phyloP scores from a whole-genome alignment of 92 coral and sea anemone genomes.

The Plumapathes pennacea region DNA sequence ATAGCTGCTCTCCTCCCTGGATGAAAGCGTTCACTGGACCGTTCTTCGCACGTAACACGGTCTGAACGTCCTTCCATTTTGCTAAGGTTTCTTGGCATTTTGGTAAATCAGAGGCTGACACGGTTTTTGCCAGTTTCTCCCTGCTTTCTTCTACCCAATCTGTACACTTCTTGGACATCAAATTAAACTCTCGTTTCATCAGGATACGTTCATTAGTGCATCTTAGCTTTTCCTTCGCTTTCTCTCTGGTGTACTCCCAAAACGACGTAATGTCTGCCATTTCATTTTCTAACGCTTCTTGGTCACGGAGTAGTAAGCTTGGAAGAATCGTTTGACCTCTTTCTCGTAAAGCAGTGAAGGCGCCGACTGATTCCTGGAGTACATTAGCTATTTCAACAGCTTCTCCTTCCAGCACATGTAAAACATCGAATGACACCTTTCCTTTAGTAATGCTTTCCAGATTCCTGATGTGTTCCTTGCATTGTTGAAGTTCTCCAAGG shows the following conservation, averaged over 20 bases:
- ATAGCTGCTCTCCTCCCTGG: conserved; percentile 19
- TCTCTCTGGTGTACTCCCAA: conserved; percentile 65
- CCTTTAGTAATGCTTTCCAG: conserved; percentile 36
- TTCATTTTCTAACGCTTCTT: conserved; percentile 44
- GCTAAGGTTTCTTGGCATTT: conserved; percentile 17
- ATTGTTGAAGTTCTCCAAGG: conserved; percentile 45
- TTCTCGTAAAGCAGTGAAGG: conserved; percentile 23
- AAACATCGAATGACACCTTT: conserved; percentile 7
- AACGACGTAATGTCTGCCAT: conserved; percentile 31
- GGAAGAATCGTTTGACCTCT: conserved; percentile 31
- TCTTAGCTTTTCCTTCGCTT: conserved; percentile 33
- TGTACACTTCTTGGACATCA: conserved; percentile 28
- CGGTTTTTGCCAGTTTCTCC: conserved; percentile 25
- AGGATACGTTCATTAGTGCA: conserved; percentile 43
- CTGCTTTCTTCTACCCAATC: conserved; percentile 53
- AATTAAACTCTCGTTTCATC: conserved; percentile 40
- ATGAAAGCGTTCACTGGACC: conserved; percentile 12
- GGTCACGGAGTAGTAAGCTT: conserved; percentile 57
- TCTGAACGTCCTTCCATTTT: conserved; percentile 12
- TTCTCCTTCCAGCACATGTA: conserved; percentile 28
- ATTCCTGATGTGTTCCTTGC: conserved; percentile 51
- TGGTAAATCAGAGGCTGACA: conserved; percentile 13
- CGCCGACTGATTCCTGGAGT: conserved; percentile 44
- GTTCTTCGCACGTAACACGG: conserved; percentile 18
- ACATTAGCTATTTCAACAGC: conserved; percentile 36